These are phyloP conservation scores for Oostethus manadensis DNA, from an alignment of 2,113 vertebrate species.

Conservation along the genomic window DNA sequence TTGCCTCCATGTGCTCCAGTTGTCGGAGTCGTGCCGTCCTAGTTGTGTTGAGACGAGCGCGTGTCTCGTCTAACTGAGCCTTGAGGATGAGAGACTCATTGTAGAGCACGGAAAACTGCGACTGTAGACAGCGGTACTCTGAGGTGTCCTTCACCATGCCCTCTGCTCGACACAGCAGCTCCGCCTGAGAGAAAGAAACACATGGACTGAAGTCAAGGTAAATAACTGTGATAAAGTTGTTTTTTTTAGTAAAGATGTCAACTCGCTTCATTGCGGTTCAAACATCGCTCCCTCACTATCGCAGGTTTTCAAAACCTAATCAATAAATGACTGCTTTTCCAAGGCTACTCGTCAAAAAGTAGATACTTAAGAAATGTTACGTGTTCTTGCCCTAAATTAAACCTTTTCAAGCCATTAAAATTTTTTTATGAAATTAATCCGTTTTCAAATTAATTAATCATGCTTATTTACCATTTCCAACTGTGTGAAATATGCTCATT, in stretches of 20 bases:
- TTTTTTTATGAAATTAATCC: too few relatives aligned
- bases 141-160: slow-evolving; percentile 88
- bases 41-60: slow-evolving; percentile 86
- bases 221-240: not conserved
- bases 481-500: too few relatives aligned
- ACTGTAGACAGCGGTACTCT: slow-evolving; percentile 95
- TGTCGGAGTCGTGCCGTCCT: slow-evolving; percentile 87
- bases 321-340: too few relatives aligned
- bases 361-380: too few relatives aligned
- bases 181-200: slow-evolving; percentile 65
- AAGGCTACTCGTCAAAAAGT: too few relatives aligned
- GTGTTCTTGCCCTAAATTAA: too few relatives aligned
- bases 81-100: slow-evolving; percentile 94
- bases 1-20: slow-evolving; percentile 92
- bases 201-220: not conserved
- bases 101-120: slow-evolving; percentile 94
- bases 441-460: too few relatives aligned
- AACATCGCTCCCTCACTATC: too few relatives aligned
- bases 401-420: too few relatives aligned
- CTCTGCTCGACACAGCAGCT: slow-evolving; percentile 83
- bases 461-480: too few relatives aligned
- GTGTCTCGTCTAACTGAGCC: slow-evolving; percentile 89
- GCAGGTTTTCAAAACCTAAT: too few relatives aligned
- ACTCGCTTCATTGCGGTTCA: too few relatives aligned
- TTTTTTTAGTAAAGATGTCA: not conserved